Evolutionary conservation across 2,888 invertebrate genomes (phyloP), one percentile per base, ranked within the genome.

Genomic region (Aphrophora alni): DNA sequence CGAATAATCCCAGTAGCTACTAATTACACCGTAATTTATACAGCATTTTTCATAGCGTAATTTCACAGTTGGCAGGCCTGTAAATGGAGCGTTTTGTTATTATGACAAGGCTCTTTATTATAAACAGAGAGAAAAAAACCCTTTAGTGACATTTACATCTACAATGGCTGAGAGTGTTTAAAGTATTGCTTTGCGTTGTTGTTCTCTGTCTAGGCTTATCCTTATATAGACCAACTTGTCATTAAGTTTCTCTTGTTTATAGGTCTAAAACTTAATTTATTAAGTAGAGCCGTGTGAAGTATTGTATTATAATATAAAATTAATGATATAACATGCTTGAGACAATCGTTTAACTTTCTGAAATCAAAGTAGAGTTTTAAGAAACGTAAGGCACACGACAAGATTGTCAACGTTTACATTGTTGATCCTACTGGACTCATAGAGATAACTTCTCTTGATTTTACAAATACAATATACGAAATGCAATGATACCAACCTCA

Each of bases 41-140:
- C 59, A 3, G 59, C 21, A 59, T 59, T 59, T 59, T 59, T 59
- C 59, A 59, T 59, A 59, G 59, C 5, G 59, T 59, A 59, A n/a
- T 59, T 59, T 59, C 59, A 59, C 59, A 59, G 59, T 59, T 59
- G 59, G 59, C 59, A 59, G 21, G 4, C 4, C 59, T 59, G 59
- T 59, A 59, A 59, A 59, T 59, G 59, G 59, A 5, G 59, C 59
- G 59, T 59, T 59, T 59, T 59, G 59, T 59, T 59, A 59, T 59
- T 59, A 59, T 59, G 59, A 21, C 59, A 59, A 59, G 59, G 21
- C 59, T 14, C 44, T 44, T 44, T 44, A 44, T 44, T 14, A n/a
- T n/a, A 44, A 44, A 44, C 44, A 14, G 44, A n/a, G n/a, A n/a
- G n/a, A 44, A 59, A 5, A 21, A 21, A n/a, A 59, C 12, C 59